Conservation (phyloP, 2,113 vertebrate species). For the Podilymbus podiceps region DNA sequence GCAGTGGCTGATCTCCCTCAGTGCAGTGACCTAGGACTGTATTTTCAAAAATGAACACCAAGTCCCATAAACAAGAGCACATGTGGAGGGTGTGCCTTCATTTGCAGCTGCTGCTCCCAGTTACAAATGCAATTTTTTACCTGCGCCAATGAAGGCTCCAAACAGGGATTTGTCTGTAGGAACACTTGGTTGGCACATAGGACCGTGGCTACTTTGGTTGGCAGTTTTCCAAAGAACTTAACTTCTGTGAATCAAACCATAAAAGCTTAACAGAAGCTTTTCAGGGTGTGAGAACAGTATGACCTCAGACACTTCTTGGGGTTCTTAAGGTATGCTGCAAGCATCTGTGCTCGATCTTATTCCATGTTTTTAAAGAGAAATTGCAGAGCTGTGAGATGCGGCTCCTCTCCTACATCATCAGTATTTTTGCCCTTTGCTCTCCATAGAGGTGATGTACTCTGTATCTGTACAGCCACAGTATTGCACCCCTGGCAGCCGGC, state of each 20-base stretch:
- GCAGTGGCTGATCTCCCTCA: neutral
- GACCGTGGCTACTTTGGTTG: neutral
- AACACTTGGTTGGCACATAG: neutral
- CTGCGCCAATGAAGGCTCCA: neutral
- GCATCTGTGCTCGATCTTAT: neutral
- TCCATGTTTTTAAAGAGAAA: neutral
- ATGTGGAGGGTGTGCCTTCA: neutral
- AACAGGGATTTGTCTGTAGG: neutral
- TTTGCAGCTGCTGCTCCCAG: neutral
- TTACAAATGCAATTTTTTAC: neutral
- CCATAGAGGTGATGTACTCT: neutral
- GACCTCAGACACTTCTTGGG: neutral
- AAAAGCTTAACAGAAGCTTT: neutral
- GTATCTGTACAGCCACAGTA: neutral
- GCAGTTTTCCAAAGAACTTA: neutral
- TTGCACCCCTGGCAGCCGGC: neutral
- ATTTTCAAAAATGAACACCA: neutral
- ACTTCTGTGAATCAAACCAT: neutral
- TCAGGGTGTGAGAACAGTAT: neutral
- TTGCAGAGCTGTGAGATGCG: neutral
- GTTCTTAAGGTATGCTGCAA: neutral
- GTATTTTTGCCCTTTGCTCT: neutral
- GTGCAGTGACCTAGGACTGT: neutral
- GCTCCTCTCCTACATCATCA: neutral
- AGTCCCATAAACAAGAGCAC: neutral